Percentiles rank a stretch among this genome's conserved stretches.
Conservation (phyloP, 2,888 invertebrate species). For the Lumbricus terrestris region DNA sequence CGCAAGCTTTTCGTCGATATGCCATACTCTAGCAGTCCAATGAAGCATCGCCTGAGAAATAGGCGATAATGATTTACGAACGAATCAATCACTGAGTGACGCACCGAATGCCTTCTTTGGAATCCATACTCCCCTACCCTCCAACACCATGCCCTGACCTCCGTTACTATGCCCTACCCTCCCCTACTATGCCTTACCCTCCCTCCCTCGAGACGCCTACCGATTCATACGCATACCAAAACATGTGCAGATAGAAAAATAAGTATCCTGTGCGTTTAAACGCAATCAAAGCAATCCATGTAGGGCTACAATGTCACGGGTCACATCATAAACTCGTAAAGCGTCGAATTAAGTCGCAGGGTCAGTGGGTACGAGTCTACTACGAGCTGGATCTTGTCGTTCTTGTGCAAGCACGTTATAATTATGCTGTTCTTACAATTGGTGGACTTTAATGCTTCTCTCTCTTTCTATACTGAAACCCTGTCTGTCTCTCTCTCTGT, state of each 20-base stretch:
- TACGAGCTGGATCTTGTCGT: neutral
- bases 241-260: no score
- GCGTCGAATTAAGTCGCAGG: neutral
- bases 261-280: no score
- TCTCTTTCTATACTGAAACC: neutral
- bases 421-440: neutral
- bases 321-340: no score
- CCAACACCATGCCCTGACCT: neutral
- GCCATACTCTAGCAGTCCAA: neutral
- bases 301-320: no score
- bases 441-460: neutral
- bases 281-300: no score
- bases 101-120: slow-evolving; percentile 3
- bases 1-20: neutral
- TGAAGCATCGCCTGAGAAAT: neutral
- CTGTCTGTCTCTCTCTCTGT: no score
- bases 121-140: neutral
- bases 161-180: neutral
- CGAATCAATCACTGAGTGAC: neutral
- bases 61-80: neutral
- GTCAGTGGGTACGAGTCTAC: neutral
- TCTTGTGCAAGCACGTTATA: neutral
- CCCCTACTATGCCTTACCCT: no score
- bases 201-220: neutral
- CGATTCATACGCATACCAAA: no score